phyloP scores from a whole-genome alignment of 2,113 vertebrate species.

The human (Homo sapiens) region DNA sequence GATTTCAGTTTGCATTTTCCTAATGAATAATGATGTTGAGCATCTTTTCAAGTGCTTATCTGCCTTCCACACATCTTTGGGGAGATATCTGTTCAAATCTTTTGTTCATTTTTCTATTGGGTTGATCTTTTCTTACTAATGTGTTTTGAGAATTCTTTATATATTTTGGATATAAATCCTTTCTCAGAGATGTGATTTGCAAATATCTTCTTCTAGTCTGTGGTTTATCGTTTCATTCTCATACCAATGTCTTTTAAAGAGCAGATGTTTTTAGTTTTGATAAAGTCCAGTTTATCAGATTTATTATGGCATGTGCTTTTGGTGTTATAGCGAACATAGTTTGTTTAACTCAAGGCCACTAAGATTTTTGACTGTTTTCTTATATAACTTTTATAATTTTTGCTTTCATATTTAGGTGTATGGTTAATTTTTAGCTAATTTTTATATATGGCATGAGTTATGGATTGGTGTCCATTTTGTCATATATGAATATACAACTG shows the following conservation, averaged over 20 bases:
- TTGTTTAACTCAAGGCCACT: neutral
- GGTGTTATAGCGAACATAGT: neutral
- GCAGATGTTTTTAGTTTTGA: neutral
- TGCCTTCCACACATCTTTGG: neutral
- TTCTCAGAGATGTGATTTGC: neutral
- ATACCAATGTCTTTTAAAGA: neutral
- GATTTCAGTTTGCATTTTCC: neutral
- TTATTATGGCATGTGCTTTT: neutral
- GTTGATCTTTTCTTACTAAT: neutral
- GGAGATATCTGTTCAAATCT: neutral
- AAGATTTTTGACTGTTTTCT: neutral
- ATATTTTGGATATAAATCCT: neutral
- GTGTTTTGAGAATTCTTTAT: neutral
- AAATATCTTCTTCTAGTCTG: neutral
- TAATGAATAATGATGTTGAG: neutral
- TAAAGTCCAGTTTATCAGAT: neutral
- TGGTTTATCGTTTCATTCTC: neutral
- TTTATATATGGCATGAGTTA: neutral
- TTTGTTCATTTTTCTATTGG: neutral
- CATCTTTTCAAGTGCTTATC: neutral
- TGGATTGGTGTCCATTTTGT: neutral
- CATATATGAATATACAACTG: neutral
- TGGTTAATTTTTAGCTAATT: conserved; percentile 1
- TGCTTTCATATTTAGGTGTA: neutral
- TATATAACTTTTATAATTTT: neutral